A percentile compares a stretch with the other conserved stretches of the same genome.
Evolutionary conservation across 2,113 vertebrate genomes (phyloP).

Genomic region (Limnothrissa miodon): DNA sequence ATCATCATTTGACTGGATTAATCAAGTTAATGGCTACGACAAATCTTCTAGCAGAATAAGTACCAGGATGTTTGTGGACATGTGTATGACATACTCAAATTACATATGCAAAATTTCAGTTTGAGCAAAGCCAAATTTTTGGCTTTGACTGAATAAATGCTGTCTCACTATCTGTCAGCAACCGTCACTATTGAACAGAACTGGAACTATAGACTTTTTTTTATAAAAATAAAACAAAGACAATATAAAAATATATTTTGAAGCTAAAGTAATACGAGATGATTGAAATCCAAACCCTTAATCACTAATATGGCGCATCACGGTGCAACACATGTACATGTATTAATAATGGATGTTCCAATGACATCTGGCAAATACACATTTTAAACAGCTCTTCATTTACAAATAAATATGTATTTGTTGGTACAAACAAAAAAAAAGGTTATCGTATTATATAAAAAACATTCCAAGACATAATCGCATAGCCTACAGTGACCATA

Average conservation of each 20-base stretch:
- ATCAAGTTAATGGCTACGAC: constrained; percentile 75
- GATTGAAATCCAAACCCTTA: not conserved
- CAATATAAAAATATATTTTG: no score
- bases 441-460: not conserved
- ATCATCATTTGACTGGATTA: constrained; percentile 80
- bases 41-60: constrained; percentile 71
- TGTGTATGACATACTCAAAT: constrained; percentile 40
- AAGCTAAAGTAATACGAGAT: not conserved
- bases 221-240: not conserved
- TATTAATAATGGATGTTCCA: not conserved
- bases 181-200: not conserved
- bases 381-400: not conserved
- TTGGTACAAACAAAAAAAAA: not conserved
- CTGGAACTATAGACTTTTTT: not conserved
- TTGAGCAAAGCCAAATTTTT: constrained; percentile 7
- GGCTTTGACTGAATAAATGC: not conserved
- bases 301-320: not conserved
- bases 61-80: constrained; percentile 55
- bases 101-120: constrained; percentile 7
- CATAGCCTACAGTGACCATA: constrained; percentile 32
- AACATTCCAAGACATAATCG: constrained; percentile 37
- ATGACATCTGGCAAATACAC: not conserved
- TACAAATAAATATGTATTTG: not conserved
- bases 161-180: not conserved
- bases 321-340: not conserved